Evolutionary conservation across 1,140 invertebrate genomes (phyloP).

Genomic region (Colletes latitarsis): DNA sequence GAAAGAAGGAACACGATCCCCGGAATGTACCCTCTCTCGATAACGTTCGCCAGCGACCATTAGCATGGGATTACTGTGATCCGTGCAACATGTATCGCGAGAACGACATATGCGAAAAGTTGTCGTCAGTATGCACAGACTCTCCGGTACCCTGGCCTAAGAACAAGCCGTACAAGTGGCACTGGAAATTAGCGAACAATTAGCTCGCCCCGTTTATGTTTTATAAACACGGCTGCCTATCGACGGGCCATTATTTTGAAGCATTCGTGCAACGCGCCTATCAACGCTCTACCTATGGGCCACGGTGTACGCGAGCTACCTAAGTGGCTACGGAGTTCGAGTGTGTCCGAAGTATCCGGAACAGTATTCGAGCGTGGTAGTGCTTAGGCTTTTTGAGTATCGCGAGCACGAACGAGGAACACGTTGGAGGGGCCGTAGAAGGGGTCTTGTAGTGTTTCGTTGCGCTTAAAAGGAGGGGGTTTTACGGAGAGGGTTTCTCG

Average conservation of each 20-base stretch:
- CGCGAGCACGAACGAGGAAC: slow-evolving; percentile 47
- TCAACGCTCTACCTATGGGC: slow-evolving; percentile 31
- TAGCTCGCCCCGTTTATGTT: slow-evolving; percentile 69
- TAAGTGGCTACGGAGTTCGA: slow-evolving; percentile 52
- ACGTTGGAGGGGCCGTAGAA: slow-evolving; percentile 50
- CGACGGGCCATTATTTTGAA: slow-evolving; percentile 73
- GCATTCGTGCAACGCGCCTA: slow-evolving; percentile 63
- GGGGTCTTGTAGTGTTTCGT: slow-evolving; percentile 72
- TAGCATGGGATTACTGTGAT: too few relatives aligned
- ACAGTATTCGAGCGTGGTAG: slow-evolving; percentile 57
- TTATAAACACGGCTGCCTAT: slow-evolving; percentile 72
- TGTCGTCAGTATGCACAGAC: not conserved
- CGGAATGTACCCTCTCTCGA: too few relatives aligned
- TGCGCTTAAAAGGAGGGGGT: slow-evolving; percentile 70
- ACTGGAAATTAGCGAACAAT: slow-evolving; percentile 79
- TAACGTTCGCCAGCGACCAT: too few relatives aligned
- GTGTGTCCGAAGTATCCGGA: slow-evolving; percentile 57
- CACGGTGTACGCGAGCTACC: slow-evolving; percentile 13
- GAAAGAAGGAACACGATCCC: too few relatives aligned
- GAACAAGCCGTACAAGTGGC: slow-evolving; percentile 52
- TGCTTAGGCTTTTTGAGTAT: slow-evolving; percentile 66
- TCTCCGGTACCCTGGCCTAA: slow-evolving; percentile 1
- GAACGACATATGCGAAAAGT: not conserved
- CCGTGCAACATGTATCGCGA: slow-evolving; percentile 12
- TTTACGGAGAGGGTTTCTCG: slow-evolving; percentile 41